Conservation (phyloP, 1,140 invertebrate species). For the Hypsibius dujardini region DNA sequence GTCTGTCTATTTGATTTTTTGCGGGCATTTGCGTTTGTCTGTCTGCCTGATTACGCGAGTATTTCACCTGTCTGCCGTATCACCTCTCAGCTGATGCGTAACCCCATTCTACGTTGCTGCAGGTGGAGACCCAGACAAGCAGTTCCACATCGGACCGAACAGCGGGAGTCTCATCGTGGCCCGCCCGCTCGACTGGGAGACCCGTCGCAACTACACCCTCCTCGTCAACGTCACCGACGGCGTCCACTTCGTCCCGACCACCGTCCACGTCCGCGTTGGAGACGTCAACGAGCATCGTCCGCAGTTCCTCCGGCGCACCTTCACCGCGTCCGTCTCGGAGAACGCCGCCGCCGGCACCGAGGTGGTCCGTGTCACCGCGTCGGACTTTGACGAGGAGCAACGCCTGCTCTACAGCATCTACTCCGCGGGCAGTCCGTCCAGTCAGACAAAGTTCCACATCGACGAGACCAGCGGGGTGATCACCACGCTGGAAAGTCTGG, state of each 20-base stretch:
- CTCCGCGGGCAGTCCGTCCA: constrained; percentile 53
- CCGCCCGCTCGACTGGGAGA: constrained; percentile 59
- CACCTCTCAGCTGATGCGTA: too few species aligned
- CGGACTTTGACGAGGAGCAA: constrained; percentile 50
- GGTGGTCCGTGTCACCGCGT: constrained; percentile 46
- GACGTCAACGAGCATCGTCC: constrained; percentile 67
- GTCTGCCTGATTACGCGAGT: too few species aligned
- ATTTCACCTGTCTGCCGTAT: too few species aligned
- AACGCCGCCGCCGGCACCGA: constrained; percentile 47
- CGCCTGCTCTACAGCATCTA: constrained; percentile 56
- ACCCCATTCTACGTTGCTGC: constrained; percentile 26
- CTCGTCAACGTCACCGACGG: constrained; percentile 74
- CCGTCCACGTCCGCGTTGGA: constrained; percentile 52
- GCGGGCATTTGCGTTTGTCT: too few species aligned
- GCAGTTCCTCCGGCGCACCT: constrained; percentile 47
- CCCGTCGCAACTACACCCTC: constrained; percentile 52
- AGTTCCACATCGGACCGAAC: constrained; percentile 66
- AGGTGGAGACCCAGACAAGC: constrained; percentile 60
- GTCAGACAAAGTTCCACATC: constrained; percentile 54
- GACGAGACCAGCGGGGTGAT: constrained; percentile 57
- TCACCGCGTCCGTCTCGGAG: constrained; percentile 57
- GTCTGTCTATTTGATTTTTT: too few species aligned
- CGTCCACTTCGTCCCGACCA: constrained; percentile 45
- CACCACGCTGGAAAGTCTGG: constrained; percentile 47
- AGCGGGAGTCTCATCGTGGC: constrained; percentile 71